These are phyloP conservation scores for Hiodon alosoides DNA, from an alignment of 2,113 vertebrate genomes.

Conservation along the genomic window DNA sequence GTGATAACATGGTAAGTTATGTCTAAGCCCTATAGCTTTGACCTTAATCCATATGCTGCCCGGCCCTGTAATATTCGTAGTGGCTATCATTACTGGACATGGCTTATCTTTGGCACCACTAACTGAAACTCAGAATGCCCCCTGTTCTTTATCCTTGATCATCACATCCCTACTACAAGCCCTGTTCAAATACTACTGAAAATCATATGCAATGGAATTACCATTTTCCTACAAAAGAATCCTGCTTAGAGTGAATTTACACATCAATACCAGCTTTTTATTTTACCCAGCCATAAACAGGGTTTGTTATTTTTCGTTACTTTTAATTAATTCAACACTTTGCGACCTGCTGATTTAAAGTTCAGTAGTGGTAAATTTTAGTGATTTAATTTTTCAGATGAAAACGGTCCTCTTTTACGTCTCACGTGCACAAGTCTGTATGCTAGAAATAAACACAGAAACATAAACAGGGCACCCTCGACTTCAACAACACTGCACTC, in stretches of 20 bases:
- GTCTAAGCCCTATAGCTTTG: not conserved
- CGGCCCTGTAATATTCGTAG: conserved; percentile 28
- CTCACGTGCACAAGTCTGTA: conserved; percentile 44
- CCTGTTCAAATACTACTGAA: conserved; percentile 50
- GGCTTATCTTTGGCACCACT: conserved; percentile 43
- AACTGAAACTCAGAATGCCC: conserved; percentile 39
- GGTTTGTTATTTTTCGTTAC: conserved; percentile 41
- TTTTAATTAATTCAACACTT: no score
- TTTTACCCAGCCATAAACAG: conserved; percentile 53
- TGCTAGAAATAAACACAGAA: conserved; percentile 54
- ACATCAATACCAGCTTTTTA: conserved; percentile 42
- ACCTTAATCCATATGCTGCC: not conserved
- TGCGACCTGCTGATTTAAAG: conserved; percentile 8
- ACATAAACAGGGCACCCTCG: conserved; percentile 37
- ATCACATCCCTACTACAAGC: conserved; percentile 37
- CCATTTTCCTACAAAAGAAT: conserved; percentile 52
- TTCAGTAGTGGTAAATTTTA: conserved; percentile 39
- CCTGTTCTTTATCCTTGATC: conserved; percentile 26
- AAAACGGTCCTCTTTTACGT: conserved; percentile 47
- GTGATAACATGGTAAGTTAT: not conserved
- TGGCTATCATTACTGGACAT: conserved; percentile 34
- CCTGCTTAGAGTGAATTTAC: conserved; percentile 39
- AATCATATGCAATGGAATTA: conserved; percentile 57
- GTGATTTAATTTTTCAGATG: conserved; percentile 34
- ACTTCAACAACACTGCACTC: conserved; percentile 34